These are phyloP conservation scores for Diglossa cyanea DNA, from an alignment of 2,797 vertebrate species.

Conservation along the genomic window DNA sequence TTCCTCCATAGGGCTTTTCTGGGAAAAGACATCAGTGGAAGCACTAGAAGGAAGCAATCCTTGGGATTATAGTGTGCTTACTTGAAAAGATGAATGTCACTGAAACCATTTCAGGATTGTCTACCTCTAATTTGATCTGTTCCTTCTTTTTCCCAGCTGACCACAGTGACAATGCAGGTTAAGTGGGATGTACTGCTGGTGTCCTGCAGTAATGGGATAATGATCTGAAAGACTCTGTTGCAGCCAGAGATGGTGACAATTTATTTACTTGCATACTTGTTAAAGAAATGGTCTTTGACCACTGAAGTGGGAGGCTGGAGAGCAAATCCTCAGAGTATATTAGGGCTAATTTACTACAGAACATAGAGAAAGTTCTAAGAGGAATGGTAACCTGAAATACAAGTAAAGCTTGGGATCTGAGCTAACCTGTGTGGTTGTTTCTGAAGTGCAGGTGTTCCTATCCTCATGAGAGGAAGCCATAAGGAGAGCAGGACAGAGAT, in stretches of 20 bases:
- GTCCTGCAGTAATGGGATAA: neutral
- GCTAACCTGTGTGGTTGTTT: neutral
- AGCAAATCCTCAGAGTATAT: neutral
- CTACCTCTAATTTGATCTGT: neutral
- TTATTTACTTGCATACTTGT: neutral
- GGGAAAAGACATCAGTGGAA: neutral
- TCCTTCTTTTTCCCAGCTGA: neutral
- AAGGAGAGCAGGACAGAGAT: neutral
- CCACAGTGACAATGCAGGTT: neutral
- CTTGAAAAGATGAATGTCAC: neutral
- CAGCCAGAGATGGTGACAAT: neutral
- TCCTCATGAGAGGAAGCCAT: neutral
- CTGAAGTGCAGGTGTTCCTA: neutral
- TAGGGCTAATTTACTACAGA: neutral
- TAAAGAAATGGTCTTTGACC: neutral
- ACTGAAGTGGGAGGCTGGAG: neutral
- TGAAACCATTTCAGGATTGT: neutral
- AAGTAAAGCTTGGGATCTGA: neutral
- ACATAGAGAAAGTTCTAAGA: neutral
- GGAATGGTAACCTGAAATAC: neutral
- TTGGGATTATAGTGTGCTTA: neutral
- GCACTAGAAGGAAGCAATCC: neutral
- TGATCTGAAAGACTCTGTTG: neutral
- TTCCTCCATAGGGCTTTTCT: neutral
- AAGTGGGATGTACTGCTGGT: neutral